Base-by-base conservation (phyloP, 2,113 vertebrate species). In the Eudyptes chrysolophus region DNA sequence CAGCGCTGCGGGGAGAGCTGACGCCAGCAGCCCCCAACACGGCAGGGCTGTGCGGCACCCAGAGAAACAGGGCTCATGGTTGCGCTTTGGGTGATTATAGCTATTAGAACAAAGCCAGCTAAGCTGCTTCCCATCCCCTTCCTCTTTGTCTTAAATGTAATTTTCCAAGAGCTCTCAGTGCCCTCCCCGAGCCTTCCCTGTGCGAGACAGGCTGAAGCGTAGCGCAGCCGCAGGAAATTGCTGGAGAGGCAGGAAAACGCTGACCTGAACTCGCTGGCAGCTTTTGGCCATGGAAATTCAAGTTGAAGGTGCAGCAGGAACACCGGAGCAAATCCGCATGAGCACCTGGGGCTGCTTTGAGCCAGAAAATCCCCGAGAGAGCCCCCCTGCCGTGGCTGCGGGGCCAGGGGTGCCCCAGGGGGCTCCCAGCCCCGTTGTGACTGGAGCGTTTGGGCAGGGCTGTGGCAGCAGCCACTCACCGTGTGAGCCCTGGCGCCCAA, bases 21-120 rank as follows among this genome's bases (percentile, higher is more conserved):
- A 11, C 4, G 29, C 16, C 86, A 42, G 82, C 85, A 38, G 88
- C 65, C 19, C 57, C 57, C 10, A 3, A 72, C 13, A 24, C 17
- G 4, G 40, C 57, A 32, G 62, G 62, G 68, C 91, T 68, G 77
- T 4, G 24, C 24, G 9, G 66, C 92, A 46, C 49, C 82, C 74
- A 7, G 78, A 13, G 1, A 76, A 80, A 65, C 38, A 16, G 57
- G 65, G 92, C 68, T 93, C 95, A 65, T 27, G 87, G 78, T 42
- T 76, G 40, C 13, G 20, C 84, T 72, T 22, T 24, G 32, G 92
- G 58, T 79, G 95, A 92, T 96, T 94, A 92, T 82, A 72, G 90
- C 61, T 93, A 75, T 87, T 92, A 85, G 94, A 90, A 94, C 61
- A 97, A 89, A 89, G 95, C 84, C 85, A 76, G 84, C 49, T 94